Evolutionary conservation across 1,140 invertebrate species (phyloP).

Genomic region (Theocolax elegans): DNA sequence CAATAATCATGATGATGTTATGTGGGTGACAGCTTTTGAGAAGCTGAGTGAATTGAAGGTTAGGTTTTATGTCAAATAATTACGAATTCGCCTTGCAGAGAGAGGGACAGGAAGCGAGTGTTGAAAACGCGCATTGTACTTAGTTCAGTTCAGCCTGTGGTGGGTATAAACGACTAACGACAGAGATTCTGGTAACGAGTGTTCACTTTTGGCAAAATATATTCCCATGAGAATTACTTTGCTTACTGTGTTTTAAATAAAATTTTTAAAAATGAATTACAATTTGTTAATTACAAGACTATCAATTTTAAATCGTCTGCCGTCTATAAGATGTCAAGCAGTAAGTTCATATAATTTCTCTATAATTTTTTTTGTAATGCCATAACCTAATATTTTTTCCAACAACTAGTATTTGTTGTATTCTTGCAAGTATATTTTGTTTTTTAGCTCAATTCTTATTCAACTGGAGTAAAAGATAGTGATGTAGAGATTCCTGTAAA

Average conservation of each 20-base stretch:
- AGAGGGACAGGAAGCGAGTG: background rate
- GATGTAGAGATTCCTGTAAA: slow-evolving; percentile 73
- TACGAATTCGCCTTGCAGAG: slow-evolving; percentile 5
- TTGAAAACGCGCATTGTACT: slow-evolving; percentile 12
- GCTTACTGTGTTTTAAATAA: background rate
- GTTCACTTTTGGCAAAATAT: no score
- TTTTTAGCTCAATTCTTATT: slow-evolving; percentile 4
- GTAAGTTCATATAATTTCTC: background rate
- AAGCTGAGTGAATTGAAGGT: slow-evolving; percentile 9
- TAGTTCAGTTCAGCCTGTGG: background rate
- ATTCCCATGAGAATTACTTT: no score
- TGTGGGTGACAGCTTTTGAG: slow-evolving; percentile 19
- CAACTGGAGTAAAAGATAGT: slow-evolving; percentile 39
- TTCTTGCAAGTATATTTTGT: background rate
- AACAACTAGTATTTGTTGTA: background rate
- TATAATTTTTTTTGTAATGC: background rate
- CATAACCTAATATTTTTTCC: background rate
- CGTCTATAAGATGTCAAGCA: background rate
- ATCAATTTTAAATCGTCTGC: background rate
- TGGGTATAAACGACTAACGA: background rate
- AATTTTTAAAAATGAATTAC: background rate
- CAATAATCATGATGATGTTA: slow-evolving; percentile 26
- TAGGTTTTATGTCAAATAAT: slow-evolving; percentile 17
- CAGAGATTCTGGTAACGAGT: no score
- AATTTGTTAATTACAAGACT: background rate